phyloP scores from a whole-genome alignment of 2,888 invertebrate species.

The Notodonta ziczac region DNA sequence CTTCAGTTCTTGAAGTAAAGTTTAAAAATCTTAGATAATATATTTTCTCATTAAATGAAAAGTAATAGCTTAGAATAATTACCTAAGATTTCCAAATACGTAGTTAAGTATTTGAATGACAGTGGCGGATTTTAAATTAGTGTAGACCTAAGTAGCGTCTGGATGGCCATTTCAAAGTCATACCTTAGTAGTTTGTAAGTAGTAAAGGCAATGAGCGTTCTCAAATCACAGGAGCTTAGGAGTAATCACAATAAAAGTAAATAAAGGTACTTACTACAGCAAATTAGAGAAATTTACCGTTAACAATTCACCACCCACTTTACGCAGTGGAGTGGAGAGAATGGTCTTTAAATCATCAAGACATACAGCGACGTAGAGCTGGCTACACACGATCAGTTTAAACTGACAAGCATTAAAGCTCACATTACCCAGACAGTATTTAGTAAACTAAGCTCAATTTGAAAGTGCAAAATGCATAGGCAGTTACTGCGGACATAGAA shows the following conservation, averaged over 20 bases:
- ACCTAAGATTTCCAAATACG: too few species aligned
- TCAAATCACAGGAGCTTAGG: constrained; percentile 23
- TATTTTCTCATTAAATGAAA: too few species aligned
- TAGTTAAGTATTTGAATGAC: too few species aligned
- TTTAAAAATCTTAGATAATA: too few species aligned
- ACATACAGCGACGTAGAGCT: constrained; percentile 24
- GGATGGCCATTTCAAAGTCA: constrained; percentile 29
- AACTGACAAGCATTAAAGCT: not conserved
- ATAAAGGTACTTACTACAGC: constrained; percentile 21
- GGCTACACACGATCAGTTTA: constrained; percentile 13
- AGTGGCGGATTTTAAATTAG: not conserved
- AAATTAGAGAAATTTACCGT: constrained; percentile 31
- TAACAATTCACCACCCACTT: constrained; percentile 22
- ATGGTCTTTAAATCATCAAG: constrained; percentile 31
- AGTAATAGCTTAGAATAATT: too few species aligned
- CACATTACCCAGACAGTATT: not conserved
- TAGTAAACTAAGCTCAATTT: not conserved
- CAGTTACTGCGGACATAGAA: not conserved
- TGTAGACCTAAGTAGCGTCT: constrained; percentile 5
- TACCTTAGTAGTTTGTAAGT: constrained; percentile 29
- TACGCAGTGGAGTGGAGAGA: constrained; percentile 23
- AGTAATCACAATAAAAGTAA: constrained; percentile 33
- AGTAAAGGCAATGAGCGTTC: constrained; percentile 14
- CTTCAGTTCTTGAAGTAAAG: too few species aligned
- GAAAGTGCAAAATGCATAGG: not conserved